These are phyloP conservation scores for Argopecten irradians DNA, from an alignment of 1,140 invertebrate genomes.

Conservation along the genomic window DNA sequence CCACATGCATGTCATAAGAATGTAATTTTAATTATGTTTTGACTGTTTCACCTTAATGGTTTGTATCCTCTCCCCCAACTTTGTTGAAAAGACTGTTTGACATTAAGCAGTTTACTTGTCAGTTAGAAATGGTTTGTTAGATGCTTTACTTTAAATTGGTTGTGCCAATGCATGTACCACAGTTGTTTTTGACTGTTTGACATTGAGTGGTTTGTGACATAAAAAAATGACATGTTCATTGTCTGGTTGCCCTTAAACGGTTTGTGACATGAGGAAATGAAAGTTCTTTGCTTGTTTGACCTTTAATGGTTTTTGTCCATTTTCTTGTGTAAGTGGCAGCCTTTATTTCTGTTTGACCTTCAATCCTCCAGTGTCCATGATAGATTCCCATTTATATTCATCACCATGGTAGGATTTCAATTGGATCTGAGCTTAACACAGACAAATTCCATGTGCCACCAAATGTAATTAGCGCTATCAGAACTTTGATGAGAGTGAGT, in stretches of 20 bases:
- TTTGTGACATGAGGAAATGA: no score
- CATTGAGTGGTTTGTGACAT: no score
- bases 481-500: not conserved
- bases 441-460: not conserved
- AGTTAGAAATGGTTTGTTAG: no score
- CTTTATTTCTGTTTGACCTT: not conserved
- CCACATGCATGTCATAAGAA: not conserved
- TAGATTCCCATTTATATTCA: not conserved
- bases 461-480: not conserved
- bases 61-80: not conserved
- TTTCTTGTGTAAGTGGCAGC: not conserved
- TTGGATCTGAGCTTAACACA: not conserved
- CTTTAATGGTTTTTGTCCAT: not conserved
- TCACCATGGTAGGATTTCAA: not conserved
- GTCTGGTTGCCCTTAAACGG: no score
- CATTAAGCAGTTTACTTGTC: no score
- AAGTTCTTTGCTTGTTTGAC: no score
- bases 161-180: no score
- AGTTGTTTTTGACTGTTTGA: no score
- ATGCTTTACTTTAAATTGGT: no score
- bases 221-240: no score
- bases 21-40: no score
- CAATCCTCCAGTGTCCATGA: not conserved
- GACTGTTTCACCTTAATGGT: not conserved
- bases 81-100: no score